These are phyloP conservation scores for Camarhynchus parvulus DNA, from an alignment of 2,113 vertebrate species.

Conservation along the genomic window DNA sequence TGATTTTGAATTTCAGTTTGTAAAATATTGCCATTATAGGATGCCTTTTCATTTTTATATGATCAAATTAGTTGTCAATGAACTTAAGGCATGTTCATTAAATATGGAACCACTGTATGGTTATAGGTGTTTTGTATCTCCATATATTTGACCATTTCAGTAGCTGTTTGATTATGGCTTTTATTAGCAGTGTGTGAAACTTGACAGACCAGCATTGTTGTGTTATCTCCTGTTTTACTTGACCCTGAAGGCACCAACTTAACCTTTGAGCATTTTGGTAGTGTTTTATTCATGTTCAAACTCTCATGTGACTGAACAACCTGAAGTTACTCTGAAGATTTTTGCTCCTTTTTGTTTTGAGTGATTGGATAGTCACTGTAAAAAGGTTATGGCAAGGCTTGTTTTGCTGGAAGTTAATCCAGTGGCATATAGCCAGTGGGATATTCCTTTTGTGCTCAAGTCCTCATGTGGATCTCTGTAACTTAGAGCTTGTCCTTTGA, in stretches of 20 bases:
- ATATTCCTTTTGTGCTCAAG: neutral
- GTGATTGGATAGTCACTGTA: neutral
- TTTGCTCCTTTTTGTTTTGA: neutral
- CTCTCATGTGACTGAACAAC: neutral
- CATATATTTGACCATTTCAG: neutral
- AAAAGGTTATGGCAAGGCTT: neutral
- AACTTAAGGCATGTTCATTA: neutral
- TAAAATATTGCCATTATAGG: neutral
- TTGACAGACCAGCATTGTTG: neutral
- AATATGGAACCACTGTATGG: fast-evolving
- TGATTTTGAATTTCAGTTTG: neutral
- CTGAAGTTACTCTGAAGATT: neutral
- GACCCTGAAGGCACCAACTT: neutral
- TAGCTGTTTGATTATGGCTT: neutral
- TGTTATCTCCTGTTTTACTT: neutral
- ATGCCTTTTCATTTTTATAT: neutral
- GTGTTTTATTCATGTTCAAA: neutral
- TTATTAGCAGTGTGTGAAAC: neutral
- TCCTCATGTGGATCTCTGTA: neutral
- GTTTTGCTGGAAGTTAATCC: neutral
- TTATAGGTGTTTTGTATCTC: neutral
- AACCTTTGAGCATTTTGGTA: neutral
- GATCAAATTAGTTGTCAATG: neutral
- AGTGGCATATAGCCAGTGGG: neutral
- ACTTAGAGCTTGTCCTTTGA: neutral